Base-by-base conservation (phyloP, 2,888 invertebrate genomes). In the Drosophila antonietae region DNA sequence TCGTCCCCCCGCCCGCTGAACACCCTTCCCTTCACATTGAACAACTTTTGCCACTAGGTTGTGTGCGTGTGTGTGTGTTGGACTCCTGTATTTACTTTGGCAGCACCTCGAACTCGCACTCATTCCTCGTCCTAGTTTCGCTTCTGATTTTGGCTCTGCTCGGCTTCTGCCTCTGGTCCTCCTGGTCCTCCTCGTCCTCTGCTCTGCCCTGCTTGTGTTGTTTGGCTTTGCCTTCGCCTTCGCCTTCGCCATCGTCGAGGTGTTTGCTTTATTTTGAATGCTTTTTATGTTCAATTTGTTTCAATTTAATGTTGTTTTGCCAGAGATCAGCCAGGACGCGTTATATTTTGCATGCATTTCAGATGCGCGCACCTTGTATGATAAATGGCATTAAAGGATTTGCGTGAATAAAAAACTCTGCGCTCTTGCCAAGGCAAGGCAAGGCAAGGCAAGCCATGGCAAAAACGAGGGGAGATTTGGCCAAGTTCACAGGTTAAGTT, bases 201-300 rank as follows among this genome's bases (percentile, higher is more conserved):
- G 35, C n/a, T n/a, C n/a, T n/a, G 43, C 33, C 28, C 12, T 52
- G 31, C 8, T 41, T 44, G 23, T 57, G 53, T 31, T 44, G 61
- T 41, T 56, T 44, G 46, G 33, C 18, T 51, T 49, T 49, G 31
- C 37, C 61, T 12, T 72, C 49, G 20, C 46, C 60, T n/a, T 66
- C 52, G 56, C 39, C 70, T 57, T 66, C 55, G 81, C 28, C 28
- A 28, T 28, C 28, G 15, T 64, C 68, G 66, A 83, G 83, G 87
- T 86, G 84, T 88, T 86, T 88, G 82, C 84, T 76, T 88, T 86
- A 84, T 84, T 86, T 88, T 88, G 86, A 88, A 86, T 88, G 87
- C 81, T 86, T 86, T 88, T 86, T 84, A 86, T 86, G 86, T 86
- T 86, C 86, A 86, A 86, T 86, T 86, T 86, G 86, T 86, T 87